These are phyloP conservation scores for Caenorhabditis remanei DNA, from an alignment of 1,140 invertebrate species.

Conservation along the genomic window DNA sequence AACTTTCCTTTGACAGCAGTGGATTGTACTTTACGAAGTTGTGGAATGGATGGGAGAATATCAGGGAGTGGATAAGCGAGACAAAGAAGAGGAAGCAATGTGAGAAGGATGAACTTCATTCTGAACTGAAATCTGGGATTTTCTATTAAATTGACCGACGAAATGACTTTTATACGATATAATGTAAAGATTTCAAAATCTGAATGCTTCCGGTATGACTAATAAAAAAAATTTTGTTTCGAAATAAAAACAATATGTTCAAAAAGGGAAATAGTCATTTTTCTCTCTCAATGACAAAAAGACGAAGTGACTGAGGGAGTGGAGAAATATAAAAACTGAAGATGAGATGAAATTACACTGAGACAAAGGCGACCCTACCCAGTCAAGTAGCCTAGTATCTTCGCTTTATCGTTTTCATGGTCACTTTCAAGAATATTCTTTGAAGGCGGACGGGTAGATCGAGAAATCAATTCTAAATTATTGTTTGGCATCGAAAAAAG, in stretches of 20 bases:
- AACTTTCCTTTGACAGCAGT: conserved; percentile 64
- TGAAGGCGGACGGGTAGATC: not conserved
- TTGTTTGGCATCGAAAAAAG: not conserved
- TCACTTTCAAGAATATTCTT: conserved; percentile 37
- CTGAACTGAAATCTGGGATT: not conserved
- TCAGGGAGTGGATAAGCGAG: not conserved
- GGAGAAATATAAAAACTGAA: not conserved
- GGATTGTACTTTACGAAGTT: conserved; percentile 62
- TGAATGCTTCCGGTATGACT: not conserved
- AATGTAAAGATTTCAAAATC: not conserved
- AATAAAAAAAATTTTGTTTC: not conserved
- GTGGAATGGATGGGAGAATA: conserved; percentile 49
- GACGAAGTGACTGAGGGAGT: not conserved
- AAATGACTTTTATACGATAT: not conserved
- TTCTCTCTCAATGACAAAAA: not conserved
- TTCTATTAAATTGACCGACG: not conserved
- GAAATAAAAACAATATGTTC: not conserved
- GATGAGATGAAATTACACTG: not conserved
- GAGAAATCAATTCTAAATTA: conserved; percentile 1
- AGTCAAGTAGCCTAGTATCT: not conserved
- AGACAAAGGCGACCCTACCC: conserved; percentile 17
- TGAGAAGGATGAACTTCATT: conserved; percentile 6
- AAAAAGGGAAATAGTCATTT: not conserved
- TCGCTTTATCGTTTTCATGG: conserved; percentile 12
- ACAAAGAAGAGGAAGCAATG: not conserved